A percentile compares a stretch with the other conserved stretches of the same genome.
Conservation (phyloP, 2,113 vertebrate species). For the Perca schrenkii region DNA sequence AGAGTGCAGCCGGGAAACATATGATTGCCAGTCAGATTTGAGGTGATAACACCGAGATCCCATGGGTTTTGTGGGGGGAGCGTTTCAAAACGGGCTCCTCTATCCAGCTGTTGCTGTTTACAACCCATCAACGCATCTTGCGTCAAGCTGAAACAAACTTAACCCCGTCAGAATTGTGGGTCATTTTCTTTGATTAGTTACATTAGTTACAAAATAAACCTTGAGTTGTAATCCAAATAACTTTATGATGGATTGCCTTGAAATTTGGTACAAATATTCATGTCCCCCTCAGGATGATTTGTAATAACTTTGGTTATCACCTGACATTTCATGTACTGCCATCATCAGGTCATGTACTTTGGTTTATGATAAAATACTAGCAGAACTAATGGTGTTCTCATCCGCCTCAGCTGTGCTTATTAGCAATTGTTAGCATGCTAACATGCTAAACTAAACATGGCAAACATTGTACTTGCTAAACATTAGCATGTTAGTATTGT, state of each 20-base stretch:
- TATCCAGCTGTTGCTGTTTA: conserved; percentile 54
- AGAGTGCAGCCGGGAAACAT: conserved; percentile 53
- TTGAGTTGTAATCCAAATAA: not conserved
- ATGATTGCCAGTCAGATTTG: conserved; percentile 54
- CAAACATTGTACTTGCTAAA: too few species aligned
- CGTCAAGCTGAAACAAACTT: conserved; percentile 29
- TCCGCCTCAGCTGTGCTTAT: too few species aligned
- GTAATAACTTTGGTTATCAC: not conserved
- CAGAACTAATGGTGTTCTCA: too few species aligned
- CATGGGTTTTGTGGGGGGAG: conserved; percentile 15
- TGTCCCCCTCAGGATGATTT: not conserved
- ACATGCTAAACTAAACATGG: not conserved
- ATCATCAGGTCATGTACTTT: not conserved
- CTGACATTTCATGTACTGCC: not conserved
- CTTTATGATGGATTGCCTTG: not conserved
- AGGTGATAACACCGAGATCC: conserved; percentile 63
- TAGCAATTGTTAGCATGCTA: not conserved
- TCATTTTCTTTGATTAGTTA: conserved; percentile 9
- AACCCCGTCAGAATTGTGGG: not conserved
- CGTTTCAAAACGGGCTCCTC: not conserved
- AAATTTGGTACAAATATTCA: not conserved
- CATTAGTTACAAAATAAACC: not conserved
- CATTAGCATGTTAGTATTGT: too few species aligned
- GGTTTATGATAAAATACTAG: too few species aligned
- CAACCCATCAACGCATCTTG: conserved; percentile 20